Percentiles rank a stretch among this genome's conserved stretches.
Conservation (phyloP, 2,113 vertebrate genomes). For the Pluvianellus socialis region DNA sequence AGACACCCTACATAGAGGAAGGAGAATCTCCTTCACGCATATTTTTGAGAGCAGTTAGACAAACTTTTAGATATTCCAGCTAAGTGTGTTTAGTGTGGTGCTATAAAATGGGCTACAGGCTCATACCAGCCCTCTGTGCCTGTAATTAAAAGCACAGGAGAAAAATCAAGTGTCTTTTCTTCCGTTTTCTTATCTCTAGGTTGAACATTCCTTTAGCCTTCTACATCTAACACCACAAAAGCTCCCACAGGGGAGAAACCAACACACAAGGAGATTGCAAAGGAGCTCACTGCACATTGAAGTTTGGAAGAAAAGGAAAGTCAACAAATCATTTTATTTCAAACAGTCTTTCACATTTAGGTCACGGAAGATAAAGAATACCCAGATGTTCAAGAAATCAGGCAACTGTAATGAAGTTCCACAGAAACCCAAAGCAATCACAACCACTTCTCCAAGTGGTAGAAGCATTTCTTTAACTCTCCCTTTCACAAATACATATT, state of each 20-base stretch:
- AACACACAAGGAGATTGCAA: not conserved
- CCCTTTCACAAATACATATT: not conserved
- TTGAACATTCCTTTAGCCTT: not conserved
- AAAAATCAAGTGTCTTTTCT: not conserved
- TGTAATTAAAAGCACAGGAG: not conserved
- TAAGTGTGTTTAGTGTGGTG: not conserved
- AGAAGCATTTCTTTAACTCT: not conserved
- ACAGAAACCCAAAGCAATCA: not conserved
- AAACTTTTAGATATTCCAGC: not conserved
- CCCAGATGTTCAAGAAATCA: not conserved
- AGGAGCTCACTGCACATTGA: not conserved
- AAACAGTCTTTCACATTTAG: not conserved
- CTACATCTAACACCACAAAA: not conserved
- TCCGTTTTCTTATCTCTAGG: not conserved
- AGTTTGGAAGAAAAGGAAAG: not conserved
- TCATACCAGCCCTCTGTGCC: not conserved
- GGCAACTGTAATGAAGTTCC: not conserved
- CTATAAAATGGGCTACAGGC: not conserved
- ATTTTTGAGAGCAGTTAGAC: not conserved
- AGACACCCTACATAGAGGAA: not conserved
- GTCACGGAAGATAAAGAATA: not conserved
- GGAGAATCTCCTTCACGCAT: not conserved
- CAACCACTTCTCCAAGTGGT: not conserved
- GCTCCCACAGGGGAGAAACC: not conserved
- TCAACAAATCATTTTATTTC: not conserved